Percentiles rank a stretch among this genome's conserved stretches.
Conservation (phyloP, 2,113 vertebrate species). For the Podilymbus podiceps region DNA sequence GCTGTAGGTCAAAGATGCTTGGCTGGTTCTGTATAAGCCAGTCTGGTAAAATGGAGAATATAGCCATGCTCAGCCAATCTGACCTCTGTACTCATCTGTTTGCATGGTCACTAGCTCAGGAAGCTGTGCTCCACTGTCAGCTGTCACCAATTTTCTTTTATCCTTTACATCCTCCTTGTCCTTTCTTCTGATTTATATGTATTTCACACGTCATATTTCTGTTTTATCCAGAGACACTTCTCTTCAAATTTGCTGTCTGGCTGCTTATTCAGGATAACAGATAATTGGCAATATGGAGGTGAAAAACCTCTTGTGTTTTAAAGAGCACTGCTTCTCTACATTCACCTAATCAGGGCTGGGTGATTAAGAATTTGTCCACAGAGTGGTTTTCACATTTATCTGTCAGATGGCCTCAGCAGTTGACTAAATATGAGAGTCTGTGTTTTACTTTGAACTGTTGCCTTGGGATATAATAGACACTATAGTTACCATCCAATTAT, state of each 20-base stretch:
- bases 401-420: background rate
- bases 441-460: background rate
- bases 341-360: background rate
- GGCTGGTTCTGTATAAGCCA: background rate
- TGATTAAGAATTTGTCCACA: slow-evolving; percentile 7
- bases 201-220: background rate
- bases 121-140: background rate
- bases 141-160: background rate
- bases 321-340: background rate
- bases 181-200: background rate
- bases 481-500: background rate
- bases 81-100: background rate
- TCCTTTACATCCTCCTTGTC: background rate
- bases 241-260: background rate
- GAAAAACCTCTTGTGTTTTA: background rate
- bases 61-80: background rate
- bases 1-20: background rate
- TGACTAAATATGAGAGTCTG: background rate
- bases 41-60: background rate
- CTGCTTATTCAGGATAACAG: background rate
- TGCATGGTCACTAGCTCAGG: background rate
- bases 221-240: background rate
- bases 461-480: background rate
- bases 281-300: background rate
- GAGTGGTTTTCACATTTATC: background rate